A percentile compares a stretch with the other conserved stretches of the same genome.
Evolutionary conservation across 2,888 invertebrate genomes (phyloP).

Genomic region (Neoscelio sp.): DNA sequence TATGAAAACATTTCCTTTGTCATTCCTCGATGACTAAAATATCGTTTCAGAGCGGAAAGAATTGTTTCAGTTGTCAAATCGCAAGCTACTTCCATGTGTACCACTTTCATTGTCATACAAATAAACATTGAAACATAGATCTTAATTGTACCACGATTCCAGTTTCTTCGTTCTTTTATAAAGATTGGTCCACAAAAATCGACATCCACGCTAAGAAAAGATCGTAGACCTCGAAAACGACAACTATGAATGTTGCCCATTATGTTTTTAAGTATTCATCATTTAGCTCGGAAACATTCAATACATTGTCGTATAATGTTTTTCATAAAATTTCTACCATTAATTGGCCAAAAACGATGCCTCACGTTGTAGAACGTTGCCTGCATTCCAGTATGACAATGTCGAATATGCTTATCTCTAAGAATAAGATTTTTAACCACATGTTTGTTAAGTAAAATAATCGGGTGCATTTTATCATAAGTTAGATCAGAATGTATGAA

Average conservation of each 20-base stretch:
- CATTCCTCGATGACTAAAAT: conserved; percentile 74
- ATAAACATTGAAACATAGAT: conserved; percentile 71
- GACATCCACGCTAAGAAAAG: conserved; percentile 70
- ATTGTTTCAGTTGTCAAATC: conserved; percentile 73
- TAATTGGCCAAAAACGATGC: conserved; percentile 59
- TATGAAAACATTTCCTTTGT: conserved; percentile 67
- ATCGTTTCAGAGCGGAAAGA: conserved; percentile 73
- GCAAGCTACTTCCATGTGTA: conserved; percentile 75
- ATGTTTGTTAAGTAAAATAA: too few relatives aligned
- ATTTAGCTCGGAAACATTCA: conserved; percentile 52
- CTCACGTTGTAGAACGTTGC: conserved; percentile 51
- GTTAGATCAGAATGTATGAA: too few relatives aligned
- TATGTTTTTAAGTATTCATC: neutral
- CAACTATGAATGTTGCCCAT: conserved; percentile 9
- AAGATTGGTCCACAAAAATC: conserved; percentile 75
- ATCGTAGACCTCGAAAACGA: conserved; percentile 58
- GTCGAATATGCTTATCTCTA: neutral
- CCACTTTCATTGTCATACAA: conserved; percentile 74
- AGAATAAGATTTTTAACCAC: neutral
- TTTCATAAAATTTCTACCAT: conserved; percentile 46
- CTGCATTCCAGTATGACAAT: conserved; percentile 57
- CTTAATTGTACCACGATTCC: too few relatives aligned
- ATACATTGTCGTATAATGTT: conserved; percentile 62
- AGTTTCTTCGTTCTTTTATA: too few relatives aligned
- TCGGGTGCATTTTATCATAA: too few relatives aligned